Evolutionary conservation across 2,888 invertebrate species (phyloP).

Genomic region (Portevinia maculata): DNA sequence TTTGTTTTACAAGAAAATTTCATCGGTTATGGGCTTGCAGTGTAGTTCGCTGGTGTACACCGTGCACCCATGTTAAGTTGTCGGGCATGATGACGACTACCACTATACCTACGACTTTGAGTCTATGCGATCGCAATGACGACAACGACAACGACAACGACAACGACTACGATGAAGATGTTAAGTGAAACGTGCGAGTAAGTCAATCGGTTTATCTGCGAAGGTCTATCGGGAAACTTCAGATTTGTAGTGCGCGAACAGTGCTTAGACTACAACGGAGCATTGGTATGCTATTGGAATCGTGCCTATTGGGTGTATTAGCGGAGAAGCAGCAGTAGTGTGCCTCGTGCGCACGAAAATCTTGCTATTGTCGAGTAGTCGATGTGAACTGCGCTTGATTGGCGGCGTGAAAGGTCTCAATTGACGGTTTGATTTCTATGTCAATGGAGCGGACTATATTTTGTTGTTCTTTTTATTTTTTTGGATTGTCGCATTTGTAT

Average conservation of each 20-base stretch:
- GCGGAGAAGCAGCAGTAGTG: slow-evolving; percentile 41
- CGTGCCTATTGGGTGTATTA: slow-evolving; percentile 70
- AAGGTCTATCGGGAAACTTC: slow-evolving; percentile 70
- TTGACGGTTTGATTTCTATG: slow-evolving; percentile 71
- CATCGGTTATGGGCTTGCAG: slow-evolving; percentile 23
- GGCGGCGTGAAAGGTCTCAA: slow-evolving; percentile 74
- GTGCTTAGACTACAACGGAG: slow-evolving; percentile 18
- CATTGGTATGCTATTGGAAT: slow-evolving; percentile 51
- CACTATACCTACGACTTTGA: slow-evolving; percentile 1
- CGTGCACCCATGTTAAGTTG: slow-evolving; percentile 42
- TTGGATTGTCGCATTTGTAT: slow-evolving; percentile 8
- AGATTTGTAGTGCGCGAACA: slow-evolving; percentile 65
- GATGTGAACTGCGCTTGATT: slow-evolving; percentile 68
- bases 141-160: slow-evolving; percentile 18
- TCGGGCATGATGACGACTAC: slow-evolving; percentile 49
- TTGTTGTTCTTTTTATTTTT: slow-evolving; percentile 7
- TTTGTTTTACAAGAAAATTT: slow-evolving; percentile 35
- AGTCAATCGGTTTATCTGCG: slow-evolving; percentile 73
- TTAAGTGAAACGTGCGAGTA: slow-evolving; percentile 72
- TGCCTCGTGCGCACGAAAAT: slow-evolving; percentile 65
- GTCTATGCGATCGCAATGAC: slow-evolving; percentile 15
- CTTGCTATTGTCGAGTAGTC: slow-evolving; percentile 41
- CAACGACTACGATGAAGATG: slow-evolving; percentile 62
- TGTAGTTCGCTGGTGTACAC: slow-evolving; percentile 11
- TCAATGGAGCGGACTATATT: slow-evolving; percentile 62